These are phyloP conservation scores for Anguilla japonica DNA, from an alignment of 2,113 vertebrate genomes.

Conservation along the genomic window DNA sequence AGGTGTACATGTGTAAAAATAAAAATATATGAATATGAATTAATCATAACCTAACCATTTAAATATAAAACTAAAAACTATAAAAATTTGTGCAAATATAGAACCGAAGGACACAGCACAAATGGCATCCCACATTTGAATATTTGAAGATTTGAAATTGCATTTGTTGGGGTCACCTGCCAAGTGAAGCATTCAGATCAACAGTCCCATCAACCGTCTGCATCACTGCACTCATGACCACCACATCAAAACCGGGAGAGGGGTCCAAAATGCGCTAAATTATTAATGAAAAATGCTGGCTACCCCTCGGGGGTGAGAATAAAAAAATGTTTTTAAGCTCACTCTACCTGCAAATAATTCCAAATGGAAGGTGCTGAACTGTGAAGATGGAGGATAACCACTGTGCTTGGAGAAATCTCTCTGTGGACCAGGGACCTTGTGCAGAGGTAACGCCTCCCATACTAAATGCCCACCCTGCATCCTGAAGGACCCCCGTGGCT, in stretches of 20 bases:
- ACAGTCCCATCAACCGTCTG: not conserved
- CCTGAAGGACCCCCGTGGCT: conserved; percentile 55
- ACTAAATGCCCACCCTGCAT: conserved; percentile 62
- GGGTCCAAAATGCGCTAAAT: conserved; percentile 66
- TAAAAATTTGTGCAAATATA: no score
- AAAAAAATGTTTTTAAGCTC: conserved; percentile 61
- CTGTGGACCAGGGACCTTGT: conserved; percentile 60
- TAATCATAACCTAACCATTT: no score
- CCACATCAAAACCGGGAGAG: conserved; percentile 53
- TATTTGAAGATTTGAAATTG: not conserved
- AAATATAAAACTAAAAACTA: not conserved
- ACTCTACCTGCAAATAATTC: conserved; percentile 66
- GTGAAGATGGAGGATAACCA: conserved; percentile 51
- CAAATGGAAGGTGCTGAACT: conserved; percentile 72
- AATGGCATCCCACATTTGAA: not conserved
- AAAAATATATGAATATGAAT: not conserved
- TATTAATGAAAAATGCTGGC: conserved; percentile 69
- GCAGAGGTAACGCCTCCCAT: conserved; percentile 56
- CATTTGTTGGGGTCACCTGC: not conserved
- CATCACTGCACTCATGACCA: not conserved
- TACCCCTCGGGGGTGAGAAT: not conserved
- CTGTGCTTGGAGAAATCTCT: conserved; percentile 59
- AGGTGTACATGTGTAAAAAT: not conserved
- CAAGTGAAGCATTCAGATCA: not conserved
- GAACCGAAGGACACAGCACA: not conserved